These are phyloP conservation scores for Falco concolor DNA, from an alignment of 2,797 vertebrate genomes.

Conservation along the genomic window DNA sequence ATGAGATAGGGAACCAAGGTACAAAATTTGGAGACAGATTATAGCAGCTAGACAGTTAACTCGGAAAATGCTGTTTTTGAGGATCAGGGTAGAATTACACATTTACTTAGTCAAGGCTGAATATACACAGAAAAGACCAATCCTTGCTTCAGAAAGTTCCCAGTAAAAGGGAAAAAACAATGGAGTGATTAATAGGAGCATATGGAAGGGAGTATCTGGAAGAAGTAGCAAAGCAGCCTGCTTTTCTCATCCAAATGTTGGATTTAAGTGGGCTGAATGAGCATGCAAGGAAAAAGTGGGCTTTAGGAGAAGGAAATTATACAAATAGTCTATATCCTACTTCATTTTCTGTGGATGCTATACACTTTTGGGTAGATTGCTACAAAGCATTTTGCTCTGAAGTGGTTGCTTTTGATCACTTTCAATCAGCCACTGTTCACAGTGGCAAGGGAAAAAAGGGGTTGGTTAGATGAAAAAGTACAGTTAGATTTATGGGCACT, in stretches of 20 bases:
- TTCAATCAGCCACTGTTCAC: background rate
- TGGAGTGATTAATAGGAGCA: background rate
- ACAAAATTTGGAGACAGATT: background rate
- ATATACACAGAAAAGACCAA: background rate
- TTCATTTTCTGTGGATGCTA: background rate
- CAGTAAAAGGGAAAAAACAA: background rate
- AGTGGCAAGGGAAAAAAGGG: background rate
- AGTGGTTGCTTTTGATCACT: background rate
- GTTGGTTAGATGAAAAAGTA: background rate
- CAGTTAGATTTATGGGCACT: background rate
- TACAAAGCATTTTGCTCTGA: background rate
- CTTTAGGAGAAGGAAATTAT: background rate
- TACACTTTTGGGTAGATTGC: background rate
- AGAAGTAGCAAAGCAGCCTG: background rate
- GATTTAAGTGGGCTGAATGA: background rate
- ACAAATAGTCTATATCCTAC: background rate
- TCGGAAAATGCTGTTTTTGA: background rate
- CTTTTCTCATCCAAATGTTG: background rate
- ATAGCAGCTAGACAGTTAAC: background rate
- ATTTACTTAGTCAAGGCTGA: background rate
- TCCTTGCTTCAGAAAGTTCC: background rate
- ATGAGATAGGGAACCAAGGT: background rate
- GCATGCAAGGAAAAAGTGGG: background rate
- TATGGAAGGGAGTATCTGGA: background rate
- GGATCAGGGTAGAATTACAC: background rate